Evolutionary conservation across 2,888 invertebrate genomes (phyloP).

Genomic region (Zhengitettix transpicula): DNA sequence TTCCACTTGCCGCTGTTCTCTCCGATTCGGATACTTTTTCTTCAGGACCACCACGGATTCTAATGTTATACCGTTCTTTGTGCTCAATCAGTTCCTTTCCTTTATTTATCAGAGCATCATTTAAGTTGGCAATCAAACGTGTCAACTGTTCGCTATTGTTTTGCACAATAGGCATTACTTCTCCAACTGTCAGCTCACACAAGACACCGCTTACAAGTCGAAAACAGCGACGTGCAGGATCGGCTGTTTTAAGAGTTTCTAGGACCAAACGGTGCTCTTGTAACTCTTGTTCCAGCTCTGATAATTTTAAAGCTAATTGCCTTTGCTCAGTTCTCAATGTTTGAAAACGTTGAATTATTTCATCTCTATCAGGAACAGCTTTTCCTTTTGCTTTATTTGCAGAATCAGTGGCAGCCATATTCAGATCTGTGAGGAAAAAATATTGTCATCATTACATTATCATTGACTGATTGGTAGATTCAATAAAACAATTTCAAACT

Average conservation of each 20-base stretch:
- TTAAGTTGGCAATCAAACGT: not conserved
- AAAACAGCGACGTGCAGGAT: conserved; percentile 73
- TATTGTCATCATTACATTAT: too few species aligned
- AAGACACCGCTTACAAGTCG: conserved; percentile 87
- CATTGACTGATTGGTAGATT: too few species aligned
- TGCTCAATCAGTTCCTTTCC: conserved; percentile 83
- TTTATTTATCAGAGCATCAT: conserved; percentile 64
- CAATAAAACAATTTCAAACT: too few species aligned
- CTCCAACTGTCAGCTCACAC: conserved; percentile 81
- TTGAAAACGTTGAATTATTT: conserved; percentile 61
- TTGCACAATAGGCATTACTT: conserved; percentile 54
- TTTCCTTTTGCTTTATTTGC: not conserved
- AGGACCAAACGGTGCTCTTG: conserved; percentile 89
- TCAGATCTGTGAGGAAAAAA: too few species aligned
- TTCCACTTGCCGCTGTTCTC: not conserved
- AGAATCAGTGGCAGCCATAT: not conserved
- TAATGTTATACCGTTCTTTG: conserved; percentile 78
- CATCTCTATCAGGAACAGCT: not conserved
- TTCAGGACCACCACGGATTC: conserved; percentile 54
- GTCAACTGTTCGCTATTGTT: not conserved
- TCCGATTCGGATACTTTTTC: conserved; percentile 13
- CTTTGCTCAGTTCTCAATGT: conserved; percentile 74
- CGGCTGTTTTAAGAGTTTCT: conserved; percentile 75
- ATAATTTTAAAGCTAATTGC: conserved; percentile 68
- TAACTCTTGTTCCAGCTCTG: conserved; percentile 84